Base-by-base conservation (phyloP, 2,888 invertebrate genomes). In the Pimpla rufipes region DNA sequence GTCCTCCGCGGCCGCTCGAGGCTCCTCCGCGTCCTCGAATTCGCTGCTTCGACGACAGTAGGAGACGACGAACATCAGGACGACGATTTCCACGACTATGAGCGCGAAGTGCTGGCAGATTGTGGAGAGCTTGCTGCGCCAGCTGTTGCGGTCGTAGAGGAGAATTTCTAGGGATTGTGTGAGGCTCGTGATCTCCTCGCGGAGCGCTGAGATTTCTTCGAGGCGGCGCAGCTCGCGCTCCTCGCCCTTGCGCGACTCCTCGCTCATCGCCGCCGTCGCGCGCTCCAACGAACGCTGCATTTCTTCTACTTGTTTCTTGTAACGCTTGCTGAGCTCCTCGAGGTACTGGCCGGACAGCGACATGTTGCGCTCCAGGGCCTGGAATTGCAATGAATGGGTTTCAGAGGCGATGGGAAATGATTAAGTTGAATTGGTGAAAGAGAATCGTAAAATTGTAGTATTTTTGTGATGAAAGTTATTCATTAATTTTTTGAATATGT, bases 271-370 rank as follows among this genome's bases (percentile, higher is more conserved):
- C 29, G 95, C 94, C 42, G 97, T 95, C 0, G 97, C 97, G 89
- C 97, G 97, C 87, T 97, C 97, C 88, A 98, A 95, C 3, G 97
- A 95, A 87, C 96, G 95, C 93, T 98, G 98, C 96, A 98, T 96
- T 90, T 99, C 99, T 93, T 99, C 99, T 68, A 98, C 98, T 94
- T 99, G 99, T 89, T 97, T 98, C 92, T 98, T 98, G 94, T 99
- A 99, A 16, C 98, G 95, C 77, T 97, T 96, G 93, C 99, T 99
- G 87, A 99, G 94, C 93, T 99, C 99, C 93, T 99, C 99, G 87
- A 99, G 94, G 93, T 99, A 99, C 93, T 99, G 98, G 82, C 98
- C 97, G 87, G 98, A 99, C 52, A 99, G 95, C 13, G 99, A 98
- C 96, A 99, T 98, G 94, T 99, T 99, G 88, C 98, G 95, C 94